Conservation (phyloP, 2,113 vertebrate genomes). For the Isichthys henryi region DNA sequence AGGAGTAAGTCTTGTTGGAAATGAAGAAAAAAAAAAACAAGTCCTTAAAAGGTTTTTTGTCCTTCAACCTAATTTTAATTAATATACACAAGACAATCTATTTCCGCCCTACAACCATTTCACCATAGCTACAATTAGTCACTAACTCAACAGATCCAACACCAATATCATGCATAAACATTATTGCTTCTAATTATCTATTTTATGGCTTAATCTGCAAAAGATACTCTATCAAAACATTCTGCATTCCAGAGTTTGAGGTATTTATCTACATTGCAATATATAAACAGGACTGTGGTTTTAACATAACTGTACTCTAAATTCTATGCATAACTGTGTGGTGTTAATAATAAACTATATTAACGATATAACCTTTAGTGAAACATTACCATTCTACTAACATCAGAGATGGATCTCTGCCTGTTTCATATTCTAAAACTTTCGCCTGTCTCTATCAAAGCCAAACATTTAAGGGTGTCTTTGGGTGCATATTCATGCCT, state of each 20-base stretch:
- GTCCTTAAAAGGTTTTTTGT: not conserved
- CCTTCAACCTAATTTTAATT: slow-evolving; percentile 21
- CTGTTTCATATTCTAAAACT: not conserved
- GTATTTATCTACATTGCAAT: slow-evolving; percentile 66
- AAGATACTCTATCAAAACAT: slow-evolving; percentile 65
- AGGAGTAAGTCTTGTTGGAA: not conserved
- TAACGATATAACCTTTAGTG: slow-evolving; percentile 22
- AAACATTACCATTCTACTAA: slow-evolving; percentile 7
- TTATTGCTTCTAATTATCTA: slow-evolving; percentile 93
- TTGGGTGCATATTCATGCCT: not conserved
- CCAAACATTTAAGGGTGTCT: not conserved
- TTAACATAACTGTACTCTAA: slow-evolving; percentile 21
- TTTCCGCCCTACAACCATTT: slow-evolving; percentile 10
- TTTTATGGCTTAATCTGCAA: slow-evolving; percentile 82
- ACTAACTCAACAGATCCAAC: slow-evolving; percentile 47
- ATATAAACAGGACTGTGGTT: slow-evolving; percentile 34
- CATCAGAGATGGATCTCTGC: not conserved
- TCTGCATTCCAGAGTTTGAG: slow-evolving; percentile 77
- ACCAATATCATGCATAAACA: slow-evolving; percentile 78
- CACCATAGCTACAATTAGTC: slow-evolving; percentile 27
- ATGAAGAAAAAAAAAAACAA: not conserved
- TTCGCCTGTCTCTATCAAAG: not conserved
- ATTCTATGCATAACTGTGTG: not conserved
- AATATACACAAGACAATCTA: slow-evolving; percentile 22
- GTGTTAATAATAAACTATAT: slow-evolving; percentile 25